Evolutionary conservation across 2,888 invertebrate genomes (phyloP), one percentile per base, ranked within the genome.

Genomic region (Drosophila prostipennis): DNA sequence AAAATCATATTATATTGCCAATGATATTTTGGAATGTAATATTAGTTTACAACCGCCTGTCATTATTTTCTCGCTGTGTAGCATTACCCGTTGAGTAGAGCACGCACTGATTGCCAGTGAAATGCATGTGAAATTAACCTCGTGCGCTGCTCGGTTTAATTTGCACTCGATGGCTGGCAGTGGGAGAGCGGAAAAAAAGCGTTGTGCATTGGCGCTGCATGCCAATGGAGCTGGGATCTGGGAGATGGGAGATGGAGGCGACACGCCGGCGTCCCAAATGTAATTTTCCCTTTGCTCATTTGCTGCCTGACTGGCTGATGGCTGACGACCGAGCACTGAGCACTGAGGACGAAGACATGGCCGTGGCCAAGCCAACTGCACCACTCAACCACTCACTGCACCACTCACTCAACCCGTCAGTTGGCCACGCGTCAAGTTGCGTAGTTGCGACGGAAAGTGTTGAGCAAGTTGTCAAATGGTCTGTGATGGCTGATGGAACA

Each of bases 101-200:
- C 80, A 83, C 88, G 83, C 83, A 84, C 83, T 88, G 88, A 84
- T 84, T 86, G 86, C 83, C 65, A 86, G 73, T 74, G 83, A 86
- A 87, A 82, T 88, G 84, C 84, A 84, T 88, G 89, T 84, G 84
- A 84, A 84, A 88, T 84, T 88, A 84, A 86, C 80, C 88, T 70
- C 78, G 78, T 78, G 84, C 78, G 71, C 78, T 86, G 84, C 74
- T 80, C 83, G 79, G 61, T 87, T 87, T 87, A 83, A 83, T 83
- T 83, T 87, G 82, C 82, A 87, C 88, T 81, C 79, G 77, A 74
- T 63, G 53, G 63, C 70, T 69, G 67, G 55, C 37, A 29, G 57
- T 70, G 60, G 29, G 39, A 55, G 55, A 61, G 55, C 46, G 43
- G 42, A 48, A 67, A 57, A 58, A 53, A 67, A 26, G 26, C 26